Base-by-base conservation (phyloP, 1,140 invertebrate species). In the Homarus americanus region DNA sequence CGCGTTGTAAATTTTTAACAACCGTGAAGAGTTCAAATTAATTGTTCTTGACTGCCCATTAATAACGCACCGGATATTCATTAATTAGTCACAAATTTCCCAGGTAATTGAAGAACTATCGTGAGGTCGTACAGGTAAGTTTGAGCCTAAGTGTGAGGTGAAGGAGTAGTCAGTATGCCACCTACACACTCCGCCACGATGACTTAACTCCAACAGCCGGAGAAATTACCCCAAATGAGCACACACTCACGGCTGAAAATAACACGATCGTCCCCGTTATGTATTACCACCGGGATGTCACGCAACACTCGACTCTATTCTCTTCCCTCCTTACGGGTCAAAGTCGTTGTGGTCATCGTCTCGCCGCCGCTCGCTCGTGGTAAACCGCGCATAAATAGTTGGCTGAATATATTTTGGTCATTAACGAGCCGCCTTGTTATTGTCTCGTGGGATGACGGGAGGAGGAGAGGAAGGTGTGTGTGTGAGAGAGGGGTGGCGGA, bases 341-440 rank as follows among this genome's bases (percentile, higher is more conserved):
- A 28, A 32, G 2, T 32, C 63, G n/a, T 32, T 24, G 63, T 28
- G 63, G n/a, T 4, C 63, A 7, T 7, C 44, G 5, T 15, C 58
- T 20, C 12, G 4, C 20, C 24, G 58, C 28, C n/a, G 7, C 28
- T 32, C 28, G 20, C 58, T 24, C 20, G 12, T 32, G 63, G 63
- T 69, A 69, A 0, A 32, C 28, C n/a, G 12, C n/a, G 63, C 63
- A 69, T 32, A 69, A 69, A 32, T 69, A 32, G 28, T 69, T 32
- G 28, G n/a, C 63, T 24, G 63, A 69, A 69, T 69, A 69, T 69
- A 69, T 69, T 69, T 28, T 32, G 63, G 63, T 69, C 63, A 69
- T 69, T 69, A 69, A 32, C 63, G 63, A 69, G 63, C n/a, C n/a
- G 63, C 28, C 63, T 69, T 69, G 63, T 69, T 69, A 69, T 69